Base-by-base conservation (phyloP, 2,113 vertebrate genomes). In the Clupea harengus region DNA sequence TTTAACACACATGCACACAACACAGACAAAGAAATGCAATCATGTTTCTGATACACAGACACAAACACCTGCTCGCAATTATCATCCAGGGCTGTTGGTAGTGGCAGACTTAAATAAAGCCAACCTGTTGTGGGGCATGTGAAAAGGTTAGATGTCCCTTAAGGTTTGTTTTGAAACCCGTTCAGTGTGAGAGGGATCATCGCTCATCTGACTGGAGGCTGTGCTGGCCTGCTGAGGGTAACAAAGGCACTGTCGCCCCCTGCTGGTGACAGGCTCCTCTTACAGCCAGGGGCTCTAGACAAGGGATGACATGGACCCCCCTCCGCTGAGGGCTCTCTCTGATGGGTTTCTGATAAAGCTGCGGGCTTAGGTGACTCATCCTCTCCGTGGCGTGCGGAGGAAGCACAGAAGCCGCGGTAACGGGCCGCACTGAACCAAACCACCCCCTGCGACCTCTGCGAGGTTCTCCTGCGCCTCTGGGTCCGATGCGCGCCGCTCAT, bases 31-130 rank as follows among this genome's bases (percentile, higher is more conserved):
- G 28, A 82, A 86, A 60, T 60, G 18, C 18, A 60, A 60, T 60
- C 15, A 54, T 54, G 52, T 18, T 18, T 54, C 13, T 4, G 50
- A 57, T 28, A 20, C 50, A 83, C 28, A 83, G 7, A 82, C n/a
- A 10, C 10, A 78, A 72, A 86, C 85, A 86, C 81, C 81, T 82
- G 85, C 60, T 82, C 57, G n/a, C 72, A 44, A 44, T 78, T 78
- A 78, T 39, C 72, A 78, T 78, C 32, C 11, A 78, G 72, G 72
- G 72, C 13, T 78, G 4, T 39, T 2, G 2, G 72, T 18, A 32
- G 39, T 39, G 25, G 13, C 72, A 39, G 28, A 78, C 72, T 17
- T 44, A 78, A 78, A 32, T 39, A 78, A 10, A 78, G 72, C 39
- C 72, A 78, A 78, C 72, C 64, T 78, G 72, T 44, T 39, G 72